Base-by-base conservation (phyloP, 2,113 vertebrate genomes). In the Cebus imitator region DNA sequence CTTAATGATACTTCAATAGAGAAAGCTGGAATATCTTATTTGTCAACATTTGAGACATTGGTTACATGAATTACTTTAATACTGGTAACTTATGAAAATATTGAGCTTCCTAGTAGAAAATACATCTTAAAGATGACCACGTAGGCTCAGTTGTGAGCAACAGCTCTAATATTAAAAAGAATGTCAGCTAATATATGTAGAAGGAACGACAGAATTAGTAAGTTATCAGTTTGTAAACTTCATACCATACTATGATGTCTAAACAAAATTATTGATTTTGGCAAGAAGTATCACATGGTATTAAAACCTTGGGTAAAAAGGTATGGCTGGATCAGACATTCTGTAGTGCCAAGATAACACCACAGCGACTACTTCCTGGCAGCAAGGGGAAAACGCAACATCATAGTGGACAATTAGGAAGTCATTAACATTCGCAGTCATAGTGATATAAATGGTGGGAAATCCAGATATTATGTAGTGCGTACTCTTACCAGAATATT, bases 41-140 rank as follows among this genome's bases (percentile, higher is more conserved):
- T 91, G 57, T 66, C 61, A 85, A 90, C 30, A 58, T 48, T 80
- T n/a, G n/a, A 58, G 72, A 75, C 18, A 78, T 64, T 80, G 86
- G 58, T 73, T 81, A 86, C 93, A 61, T 16, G 76, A 96, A 35
- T 70, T 87, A 72, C 61, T 88, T 72, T n/a, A 88, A 94, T 93
- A 82, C 27, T 82, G 35, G 11, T 55, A 43, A 93, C n/a, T 72
- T 91, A 91, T 57, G 25, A 14, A 70, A 97, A 94, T 70, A 88
- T 4, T 75, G 55, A 86, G 18, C 35, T 94, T 94, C 68, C 43
- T 20, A 57, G 6, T 76, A n/a, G 73, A 95, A 91, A 97, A 76
- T 87, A 13, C 1, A 70, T 80, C 12, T 68, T 87, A 72, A 89
- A 64, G 10, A n/a, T 85, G 45, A 89, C 7, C 48, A 87, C 72